Conservation (phyloP, 2,113 vertebrate genomes). For the Phaethon lepturus region DNA sequence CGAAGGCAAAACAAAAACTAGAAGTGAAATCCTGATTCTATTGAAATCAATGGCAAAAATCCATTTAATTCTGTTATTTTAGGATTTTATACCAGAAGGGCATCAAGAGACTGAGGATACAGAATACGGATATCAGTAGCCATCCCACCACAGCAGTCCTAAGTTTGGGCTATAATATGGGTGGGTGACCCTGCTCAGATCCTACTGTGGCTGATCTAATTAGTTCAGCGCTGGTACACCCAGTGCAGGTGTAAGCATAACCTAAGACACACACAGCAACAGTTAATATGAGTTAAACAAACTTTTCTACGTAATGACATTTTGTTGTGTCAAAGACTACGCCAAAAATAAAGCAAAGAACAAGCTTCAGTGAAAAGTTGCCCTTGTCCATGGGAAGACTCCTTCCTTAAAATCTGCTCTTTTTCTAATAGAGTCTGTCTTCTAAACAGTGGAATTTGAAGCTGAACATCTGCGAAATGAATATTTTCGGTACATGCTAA, state of each 20-base stretch:
- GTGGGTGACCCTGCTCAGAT: not conserved
- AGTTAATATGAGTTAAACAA: not conserved
- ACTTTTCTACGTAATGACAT: not conserved
- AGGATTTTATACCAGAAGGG: not conserved
- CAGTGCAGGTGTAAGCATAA: not conserved
- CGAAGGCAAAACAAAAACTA: constrained; percentile 21
- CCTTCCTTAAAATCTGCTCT: not conserved
- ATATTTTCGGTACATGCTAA: constrained; percentile 60
- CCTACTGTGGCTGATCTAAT: not conserved
- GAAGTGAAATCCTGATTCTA: not conserved
- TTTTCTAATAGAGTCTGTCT: constrained; percentile 8
- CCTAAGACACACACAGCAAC: not conserved
- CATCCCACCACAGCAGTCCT: not conserved
- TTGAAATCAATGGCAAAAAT: not conserved
- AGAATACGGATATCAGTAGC: not conserved
- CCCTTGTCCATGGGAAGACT: not conserved
- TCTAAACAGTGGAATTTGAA: constrained; percentile 33
- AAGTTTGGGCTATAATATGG: not conserved
- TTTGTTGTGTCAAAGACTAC: not conserved
- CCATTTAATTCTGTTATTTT: constrained; percentile 1
- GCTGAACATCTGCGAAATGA: constrained; percentile 65
- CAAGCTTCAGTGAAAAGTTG: not conserved
- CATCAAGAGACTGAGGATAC: not conserved
- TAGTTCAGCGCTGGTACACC: not conserved
- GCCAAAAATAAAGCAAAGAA: not conserved